Base-by-base conservation (phyloP, 2,797 vertebrate species). In the Geotrypetes seraphini region DNA sequence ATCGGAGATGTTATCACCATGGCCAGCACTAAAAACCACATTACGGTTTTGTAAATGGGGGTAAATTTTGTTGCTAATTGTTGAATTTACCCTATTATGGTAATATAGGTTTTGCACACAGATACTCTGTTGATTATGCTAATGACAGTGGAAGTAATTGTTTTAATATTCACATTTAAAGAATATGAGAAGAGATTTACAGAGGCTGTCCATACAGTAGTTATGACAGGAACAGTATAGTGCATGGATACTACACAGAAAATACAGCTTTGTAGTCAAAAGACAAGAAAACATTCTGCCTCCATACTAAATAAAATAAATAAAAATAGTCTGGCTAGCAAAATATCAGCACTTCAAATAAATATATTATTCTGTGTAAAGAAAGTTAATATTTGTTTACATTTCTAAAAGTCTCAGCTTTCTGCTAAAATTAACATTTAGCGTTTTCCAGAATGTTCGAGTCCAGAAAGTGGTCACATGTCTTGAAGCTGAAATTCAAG, bases 231-330 rank as follows among this genome's bases (percentile, higher is more conserved):
- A n/a, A n/a, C n/a, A n/a, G n/a, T n/a, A n/a, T n/a, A n/a, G n/a
- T n/a, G 63, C 45, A 66, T 37, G 66, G 57, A 59, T 69, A 57
- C 63, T 64, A 63, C 70, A 64, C 38, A n/a, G n/a, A 55, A 75
- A 71, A 79, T 48, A 65, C 78, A 73, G 56, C 81, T 37, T 43
- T 62, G 66, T 26, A 56, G 33, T 55, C 66, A 71, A 75, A 69
- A 78, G 50, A 66, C 57, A 47, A 62, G 53, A 42, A 51, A 58
- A 73, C 68, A 60, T 56, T 69, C 58, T 56, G 57, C 62, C 66
- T 44, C 59, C 80, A 89, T 90, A 86, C 88, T 77, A 63, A 81
- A 75, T 71, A 68, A 75, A 87, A 90, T 87, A 86, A 88, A 91
- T n/a, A n/a, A 85, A 84, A 76, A 66, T 72, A 63, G 79, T 66